These are phyloP conservation scores for Enteromius treurensis DNA, from an alignment of 2,797 vertebrate species.

Conservation along the genomic window DNA sequence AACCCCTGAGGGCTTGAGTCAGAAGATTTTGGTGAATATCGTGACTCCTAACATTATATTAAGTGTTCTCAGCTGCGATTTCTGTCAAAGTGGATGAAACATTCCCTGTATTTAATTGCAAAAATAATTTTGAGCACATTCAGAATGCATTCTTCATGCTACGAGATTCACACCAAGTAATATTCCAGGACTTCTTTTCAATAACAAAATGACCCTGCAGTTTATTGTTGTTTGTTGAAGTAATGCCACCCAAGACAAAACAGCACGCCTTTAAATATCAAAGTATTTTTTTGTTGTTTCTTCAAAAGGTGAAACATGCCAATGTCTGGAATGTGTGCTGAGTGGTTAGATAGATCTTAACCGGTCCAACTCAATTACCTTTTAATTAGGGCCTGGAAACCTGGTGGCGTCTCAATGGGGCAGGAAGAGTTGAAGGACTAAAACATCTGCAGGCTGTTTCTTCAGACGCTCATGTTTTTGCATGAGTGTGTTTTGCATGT, in stretches of 20 bases:
- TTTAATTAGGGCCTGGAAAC: conserved; percentile 51
- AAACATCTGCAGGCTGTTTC: conserved; percentile 48
- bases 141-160: background rate
- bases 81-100: conserved; percentile 1
- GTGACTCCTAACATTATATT: conserved; percentile 6
- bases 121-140: background rate
- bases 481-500: conserved; percentile 27
- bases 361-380: conserved; percentile 47
- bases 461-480: conserved; percentile 25
- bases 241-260: conserved; percentile 13
- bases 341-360: conserved; percentile 42
- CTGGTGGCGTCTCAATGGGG: conserved; percentile 45
- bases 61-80: conserved; percentile 13
- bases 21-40: conserved; percentile 14
- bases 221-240: conserved; percentile 7
- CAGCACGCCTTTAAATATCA: conserved; percentile 25
- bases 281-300: conserved; percentile 25
- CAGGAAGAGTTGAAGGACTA: conserved; percentile 41
- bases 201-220: background rate
- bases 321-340: conserved; percentile 39
- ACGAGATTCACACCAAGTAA: background rate
- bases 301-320: conserved; percentile 35
- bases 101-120: background rate
- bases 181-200: background rate
- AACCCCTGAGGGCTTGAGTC: conserved; percentile 5